A percentile compares a stretch with the other conserved stretches of the same genome.
These are phyloP conservation scores for Stichopus horrens DNA, from an alignment of 53 echinoderm and acorn worm species.

Conservation along the genomic window DNA sequence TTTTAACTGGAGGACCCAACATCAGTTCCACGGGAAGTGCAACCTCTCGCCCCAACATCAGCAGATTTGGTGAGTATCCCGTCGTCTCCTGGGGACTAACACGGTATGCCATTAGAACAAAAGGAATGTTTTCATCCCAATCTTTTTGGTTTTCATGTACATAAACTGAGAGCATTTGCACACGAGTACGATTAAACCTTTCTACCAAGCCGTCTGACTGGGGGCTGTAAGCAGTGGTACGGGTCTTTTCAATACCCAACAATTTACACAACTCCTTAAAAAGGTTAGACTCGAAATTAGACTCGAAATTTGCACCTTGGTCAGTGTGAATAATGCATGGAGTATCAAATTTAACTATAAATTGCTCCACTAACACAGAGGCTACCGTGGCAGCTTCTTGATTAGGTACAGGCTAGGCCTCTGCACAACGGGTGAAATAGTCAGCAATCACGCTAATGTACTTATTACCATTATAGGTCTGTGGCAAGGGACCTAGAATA, in stretches of 20 bases:
- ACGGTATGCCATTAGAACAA: conserved; percentile 21
- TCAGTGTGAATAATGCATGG: conserved; percentile 8
- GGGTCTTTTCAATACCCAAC: conserved; percentile 9
- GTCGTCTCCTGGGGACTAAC: conserved; percentile 10
- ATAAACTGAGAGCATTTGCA: neutral
- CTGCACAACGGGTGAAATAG: conserved; percentile 36
- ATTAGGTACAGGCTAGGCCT: conserved; percentile 37
- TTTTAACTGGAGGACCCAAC: neutral
- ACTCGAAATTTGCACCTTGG: conserved; percentile 27
- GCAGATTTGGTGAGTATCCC: neutral
- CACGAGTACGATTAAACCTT: conserved; percentile 15
- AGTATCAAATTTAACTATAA: neutral
- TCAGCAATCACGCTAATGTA: conserved; percentile 28
- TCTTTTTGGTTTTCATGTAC: too few relatives aligned
- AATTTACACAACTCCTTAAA: conserved; percentile 20
- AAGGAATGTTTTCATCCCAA: conserved; percentile 21
- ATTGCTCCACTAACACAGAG: conserved; percentile 22
- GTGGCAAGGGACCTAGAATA: conserved; percentile 36
- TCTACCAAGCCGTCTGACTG: conserved; percentile 16
- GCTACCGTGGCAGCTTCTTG: conserved; percentile 41
- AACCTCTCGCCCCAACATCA: conserved; percentile 11
- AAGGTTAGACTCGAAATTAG: too few relatives aligned
- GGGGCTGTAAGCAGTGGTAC: neutral
- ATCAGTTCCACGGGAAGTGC: neutral
- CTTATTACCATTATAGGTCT: conserved; percentile 35